Evolutionary conservation across 2,113 vertebrate species (phyloP), one percentile per base, ranked within the genome.

Genomic region (Mustela nigripes): DNA sequence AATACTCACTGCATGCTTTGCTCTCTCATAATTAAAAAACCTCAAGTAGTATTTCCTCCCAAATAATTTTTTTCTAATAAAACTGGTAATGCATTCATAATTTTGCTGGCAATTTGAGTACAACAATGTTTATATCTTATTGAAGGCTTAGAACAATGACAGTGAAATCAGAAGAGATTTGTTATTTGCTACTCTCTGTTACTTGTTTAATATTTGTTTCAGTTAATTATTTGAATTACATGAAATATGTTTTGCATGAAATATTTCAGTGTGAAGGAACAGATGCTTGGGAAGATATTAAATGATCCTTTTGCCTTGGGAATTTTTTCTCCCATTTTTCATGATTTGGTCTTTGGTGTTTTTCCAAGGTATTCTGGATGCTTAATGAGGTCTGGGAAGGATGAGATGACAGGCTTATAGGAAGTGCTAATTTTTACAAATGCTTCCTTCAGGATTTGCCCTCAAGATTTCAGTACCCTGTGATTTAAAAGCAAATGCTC

Each of bases 141-240:
- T 95, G 76, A 74, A 53, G 19, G 1, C n/a, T 85, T 62, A 76
- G 74, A 56, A 89, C 7, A 33, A 45, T 74, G 83, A 88, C 79
- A 89, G 53, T 42, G 14, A 89, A 93, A 92, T 1, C 4, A 76
- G 95, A 76, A 79, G 60, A 95, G 45, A 76, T 85, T 87, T 94
- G 63, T 90, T 95, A 56, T 88, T 92, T 92, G 31, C 12, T 71
- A 24, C 12, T 80, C 1, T 74, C 63, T 95, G 28, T 85, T 81
- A 88, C 12, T 86, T 85, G 48, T 36, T 91, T 95, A 90, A 63
- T 62, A 10, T 69, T 95, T 91, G 18, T 80, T 85, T 97, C 60
- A 95, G 60, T 97, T 96, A 91, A 98, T 98, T 97, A 97, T 96
- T 95, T 90, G 11, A 60, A 89, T 69, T 94, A 24, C 60, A 76